A percentile compares a stretch with the other conserved stretches of the same genome.
phyloP scores from a whole-genome alignment of 2,797 vertebrate species.

The Microhierax caerulescens region DNA sequence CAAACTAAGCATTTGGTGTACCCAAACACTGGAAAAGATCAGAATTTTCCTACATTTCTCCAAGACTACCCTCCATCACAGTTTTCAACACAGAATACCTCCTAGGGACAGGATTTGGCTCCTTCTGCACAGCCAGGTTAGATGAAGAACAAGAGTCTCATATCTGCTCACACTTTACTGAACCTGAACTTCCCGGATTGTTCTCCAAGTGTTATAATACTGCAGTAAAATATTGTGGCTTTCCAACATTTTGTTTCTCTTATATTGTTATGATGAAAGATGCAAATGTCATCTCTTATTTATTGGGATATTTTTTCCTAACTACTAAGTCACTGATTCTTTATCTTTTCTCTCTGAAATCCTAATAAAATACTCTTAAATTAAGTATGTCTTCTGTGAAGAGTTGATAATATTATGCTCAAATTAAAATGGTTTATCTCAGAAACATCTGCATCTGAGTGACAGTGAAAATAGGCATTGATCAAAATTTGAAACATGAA shows the following conservation, averaged over 20 bases:
- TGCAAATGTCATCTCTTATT: neutral
- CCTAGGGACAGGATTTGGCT: neutral
- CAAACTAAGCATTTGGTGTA: neutral
- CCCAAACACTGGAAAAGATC: neutral
- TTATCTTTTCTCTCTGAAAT: neutral
- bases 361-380: neutral
- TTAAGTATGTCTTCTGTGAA: neutral
- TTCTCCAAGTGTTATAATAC: neutral
- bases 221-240: neutral
- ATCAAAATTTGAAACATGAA: neutral
- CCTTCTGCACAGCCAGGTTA: neutral
- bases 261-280: neutral
- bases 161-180: neutral
- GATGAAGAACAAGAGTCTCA: neutral
- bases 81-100: neutral
- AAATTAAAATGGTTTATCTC: neutral
- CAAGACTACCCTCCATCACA: neutral
- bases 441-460: neutral
- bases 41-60: neutral
- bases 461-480: neutral
- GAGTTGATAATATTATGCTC: neutral
- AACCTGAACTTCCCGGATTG: neutral
- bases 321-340: accelerated
- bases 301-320: neutral
- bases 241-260: neutral